A percentile compares a stretch with the other conserved stretches of the same genome.
Conservation (phyloP, 2,797 vertebrate genomes). For the Sebastes kiyomatsui region DNA sequence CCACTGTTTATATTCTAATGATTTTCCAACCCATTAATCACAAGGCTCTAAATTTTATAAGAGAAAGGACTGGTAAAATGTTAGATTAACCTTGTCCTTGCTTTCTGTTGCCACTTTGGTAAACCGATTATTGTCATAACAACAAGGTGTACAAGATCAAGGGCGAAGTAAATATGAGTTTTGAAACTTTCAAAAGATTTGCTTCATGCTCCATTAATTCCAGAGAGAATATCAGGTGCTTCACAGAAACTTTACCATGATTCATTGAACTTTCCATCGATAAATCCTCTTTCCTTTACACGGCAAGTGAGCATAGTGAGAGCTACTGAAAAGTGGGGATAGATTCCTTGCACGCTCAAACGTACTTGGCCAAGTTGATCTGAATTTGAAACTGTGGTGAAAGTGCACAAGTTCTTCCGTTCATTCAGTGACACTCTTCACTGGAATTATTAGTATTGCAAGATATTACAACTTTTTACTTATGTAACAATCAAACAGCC, state of each 20-base stretch:
- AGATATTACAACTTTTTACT: background rate
- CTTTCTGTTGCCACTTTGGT: background rate
- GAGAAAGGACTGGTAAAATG: conserved; percentile 1
- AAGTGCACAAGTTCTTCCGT: background rate
- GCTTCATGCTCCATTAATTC: background rate
- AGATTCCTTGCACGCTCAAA: background rate
- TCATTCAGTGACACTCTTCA: background rate
- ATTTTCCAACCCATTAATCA: conserved; percentile 68
- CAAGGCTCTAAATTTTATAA: conserved; percentile 6
- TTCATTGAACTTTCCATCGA: background rate
- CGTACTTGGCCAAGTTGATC: background rate
- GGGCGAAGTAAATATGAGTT: conserved; percentile 6
- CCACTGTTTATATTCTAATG: conserved; percentile 60
- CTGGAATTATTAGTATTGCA: background rate
- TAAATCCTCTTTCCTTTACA: background rate
- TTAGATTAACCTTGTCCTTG: conserved; percentile 18
- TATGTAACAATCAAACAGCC: background rate
- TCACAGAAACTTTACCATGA: background rate
- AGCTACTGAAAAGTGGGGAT: background rate
- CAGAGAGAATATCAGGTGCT: background rate
- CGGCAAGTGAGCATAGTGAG: background rate
- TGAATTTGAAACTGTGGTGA: background rate
- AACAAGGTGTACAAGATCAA: conserved; percentile 8
- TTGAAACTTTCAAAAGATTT: conserved; percentile 1
- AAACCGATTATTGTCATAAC: conserved; percentile 3